A percentile compares a stretch with the other conserved stretches of the same genome.
phyloP scores from a whole-genome alignment of 2,888 invertebrate genomes.

The Oscheius sp. region DNA sequence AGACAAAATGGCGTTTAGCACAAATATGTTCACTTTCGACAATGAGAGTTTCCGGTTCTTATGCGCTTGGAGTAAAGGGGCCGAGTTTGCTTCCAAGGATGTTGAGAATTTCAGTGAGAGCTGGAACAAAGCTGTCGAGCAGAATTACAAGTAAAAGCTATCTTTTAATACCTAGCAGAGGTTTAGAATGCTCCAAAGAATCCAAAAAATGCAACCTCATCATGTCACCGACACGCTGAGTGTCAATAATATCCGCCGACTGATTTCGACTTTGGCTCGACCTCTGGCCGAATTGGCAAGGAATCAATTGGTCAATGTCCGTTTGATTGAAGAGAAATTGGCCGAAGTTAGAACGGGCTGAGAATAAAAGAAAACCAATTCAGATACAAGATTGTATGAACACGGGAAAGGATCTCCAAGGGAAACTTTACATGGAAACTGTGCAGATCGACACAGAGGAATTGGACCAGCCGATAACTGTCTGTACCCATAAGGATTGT shows the following conservation, averaged over 20 bases:
- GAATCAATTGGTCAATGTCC: slow-evolving; percentile 22
- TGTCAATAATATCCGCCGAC: slow-evolving; percentile 13
- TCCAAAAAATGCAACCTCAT: not conserved
- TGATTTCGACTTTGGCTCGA: slow-evolving; percentile 11
- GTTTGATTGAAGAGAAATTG: slow-evolving; percentile 17
- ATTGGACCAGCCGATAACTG: slow-evolving; percentile 21
- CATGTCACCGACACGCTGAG: slow-evolving; percentile 25
- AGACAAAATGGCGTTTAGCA: not conserved
- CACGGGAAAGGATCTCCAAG: not conserved
- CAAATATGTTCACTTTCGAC: slow-evolving; percentile 9
- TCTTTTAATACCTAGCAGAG: not conserved
- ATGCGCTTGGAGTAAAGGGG: not conserved
- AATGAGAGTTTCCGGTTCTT: slow-evolving; percentile 19
- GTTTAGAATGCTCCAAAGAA: slow-evolving; percentile 20
- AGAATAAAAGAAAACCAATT: too few species aligned
- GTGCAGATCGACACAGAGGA: slow-evolving; percentile 25
- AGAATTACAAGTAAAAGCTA: not conserved
- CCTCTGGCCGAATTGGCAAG: slow-evolving; percentile 31
- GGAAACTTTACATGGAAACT: slow-evolving; percentile 12
- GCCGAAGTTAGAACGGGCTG: not conserved
- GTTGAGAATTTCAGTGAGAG: not conserved
- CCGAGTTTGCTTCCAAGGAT: not conserved
- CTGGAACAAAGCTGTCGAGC: not conserved
- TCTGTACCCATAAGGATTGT: slow-evolving; percentile 19
- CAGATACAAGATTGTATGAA: slow-evolving; percentile 7